Evolutionary conservation across 2,797 vertebrate genomes (phyloP).

Genomic region (Coluber constrictor): DNA sequence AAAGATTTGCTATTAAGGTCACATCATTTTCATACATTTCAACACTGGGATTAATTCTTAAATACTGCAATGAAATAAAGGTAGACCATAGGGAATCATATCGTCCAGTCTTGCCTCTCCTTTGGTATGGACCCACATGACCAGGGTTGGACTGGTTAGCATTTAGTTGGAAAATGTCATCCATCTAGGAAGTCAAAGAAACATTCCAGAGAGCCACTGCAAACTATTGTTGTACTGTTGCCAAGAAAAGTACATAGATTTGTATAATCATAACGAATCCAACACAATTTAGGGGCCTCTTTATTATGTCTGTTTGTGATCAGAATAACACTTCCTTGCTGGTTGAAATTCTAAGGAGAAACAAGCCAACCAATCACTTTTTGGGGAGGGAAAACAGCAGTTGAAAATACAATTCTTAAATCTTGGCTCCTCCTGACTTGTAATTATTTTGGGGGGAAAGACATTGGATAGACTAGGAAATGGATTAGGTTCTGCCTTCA

Average conservation of each 20-base stretch:
- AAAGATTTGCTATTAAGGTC: background rate
- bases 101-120: background rate
- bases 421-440: background rate
- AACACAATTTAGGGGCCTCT: background rate
- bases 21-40: background rate
- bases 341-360: background rate
- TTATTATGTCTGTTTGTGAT: background rate
- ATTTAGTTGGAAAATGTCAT: background rate
- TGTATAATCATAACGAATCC: background rate
- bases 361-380: background rate
- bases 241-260: background rate
- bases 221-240: background rate
- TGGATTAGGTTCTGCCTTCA: background rate
- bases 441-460: background rate
- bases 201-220: background rate
- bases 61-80: background rate
- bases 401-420: background rate
- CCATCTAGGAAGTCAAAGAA: background rate
- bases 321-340: background rate
- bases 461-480: background rate
- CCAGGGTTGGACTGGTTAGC: background rate
- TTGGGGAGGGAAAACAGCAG: background rate
- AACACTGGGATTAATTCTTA: background rate
- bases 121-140: background rate
- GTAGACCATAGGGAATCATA: background rate